These are phyloP conservation scores for Drosophila lacteicornis DNA, from an alignment of 1,140 invertebrate species.

Conservation along the genomic window DNA sequence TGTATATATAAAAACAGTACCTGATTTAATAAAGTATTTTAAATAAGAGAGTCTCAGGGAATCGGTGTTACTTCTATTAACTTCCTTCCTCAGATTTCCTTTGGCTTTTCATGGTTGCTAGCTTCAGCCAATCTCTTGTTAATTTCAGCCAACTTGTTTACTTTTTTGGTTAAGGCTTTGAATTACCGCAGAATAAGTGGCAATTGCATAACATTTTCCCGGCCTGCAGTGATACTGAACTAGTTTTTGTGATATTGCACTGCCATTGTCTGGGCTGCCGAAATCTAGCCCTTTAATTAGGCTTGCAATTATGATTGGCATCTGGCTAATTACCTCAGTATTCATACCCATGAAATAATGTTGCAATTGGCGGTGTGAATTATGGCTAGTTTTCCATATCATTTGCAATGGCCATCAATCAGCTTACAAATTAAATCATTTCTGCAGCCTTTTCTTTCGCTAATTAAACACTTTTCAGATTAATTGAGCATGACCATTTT, in stretches of 20 bases:
- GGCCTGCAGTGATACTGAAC: conserved; percentile 52
- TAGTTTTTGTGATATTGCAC: conserved; percentile 25
- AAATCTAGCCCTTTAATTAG: conserved; percentile 13
- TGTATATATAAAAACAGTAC: not conserved
- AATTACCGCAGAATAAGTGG: conserved; percentile 22
- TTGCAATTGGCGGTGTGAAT: conserved; percentile 7
- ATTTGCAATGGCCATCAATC: conserved; percentile 14
- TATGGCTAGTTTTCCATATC: conserved; percentile 13
- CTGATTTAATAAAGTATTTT: not conserved
- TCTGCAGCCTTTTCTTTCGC: conserved; percentile 8
- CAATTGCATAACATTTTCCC: conserved; percentile 54
- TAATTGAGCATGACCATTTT: conserved; percentile 45
- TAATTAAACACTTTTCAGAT: conserved; percentile 35
- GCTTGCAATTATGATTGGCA: conserved; percentile 7
- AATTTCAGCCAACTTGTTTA: conserved; percentile 39
- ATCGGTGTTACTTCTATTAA: not conserved
- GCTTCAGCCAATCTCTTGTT: conserved; percentile 51
- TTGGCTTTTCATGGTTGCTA: conserved; percentile 41
- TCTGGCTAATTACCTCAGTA: conserved; percentile 9
- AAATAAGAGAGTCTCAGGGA: not conserved
- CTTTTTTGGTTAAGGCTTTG: conserved; percentile 26
- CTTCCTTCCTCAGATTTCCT: conserved; percentile 6
- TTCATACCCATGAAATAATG: conserved; percentile 1
- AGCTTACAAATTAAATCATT: conserved; percentile 8
- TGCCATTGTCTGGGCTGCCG: conserved; percentile 7